Percentiles rank a stretch among this genome's conserved stretches.
phyloP scores from a whole-genome alignment of 2,113 vertebrate genomes.

The Hippocampus mohnikei region DNA sequence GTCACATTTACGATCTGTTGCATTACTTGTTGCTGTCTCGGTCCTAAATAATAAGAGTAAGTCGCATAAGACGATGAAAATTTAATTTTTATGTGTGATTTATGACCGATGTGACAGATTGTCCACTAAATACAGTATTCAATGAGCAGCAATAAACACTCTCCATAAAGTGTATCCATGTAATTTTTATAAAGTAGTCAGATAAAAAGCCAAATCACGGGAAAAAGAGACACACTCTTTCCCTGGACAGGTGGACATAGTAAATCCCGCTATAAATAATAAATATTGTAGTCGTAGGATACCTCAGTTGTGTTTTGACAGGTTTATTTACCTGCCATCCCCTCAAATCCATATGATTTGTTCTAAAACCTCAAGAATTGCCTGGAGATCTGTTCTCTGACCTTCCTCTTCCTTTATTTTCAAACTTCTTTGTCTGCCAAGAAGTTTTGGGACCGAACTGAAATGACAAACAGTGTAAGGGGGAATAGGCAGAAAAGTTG shows the following conservation, averaged over 20 bases:
- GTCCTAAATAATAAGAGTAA: not conserved
- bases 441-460: not conserved
- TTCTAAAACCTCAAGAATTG: not conserved
- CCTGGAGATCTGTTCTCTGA: not conserved
- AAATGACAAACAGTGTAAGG: not conserved
- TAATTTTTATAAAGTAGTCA: too few relatives aligned
- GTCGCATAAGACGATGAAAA: not conserved
- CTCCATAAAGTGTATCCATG: too few relatives aligned
- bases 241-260: conserved; percentile 52
- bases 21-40: not conserved
- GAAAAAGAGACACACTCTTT: conserved; percentile 34
- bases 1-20: not conserved
- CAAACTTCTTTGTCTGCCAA: not conserved
- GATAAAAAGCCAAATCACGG: conserved; percentile 31
- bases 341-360: not conserved
- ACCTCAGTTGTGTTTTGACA: not conserved
- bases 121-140: too few relatives aligned
- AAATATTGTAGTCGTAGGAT: conserved; percentile 13
- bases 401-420: not conserved
- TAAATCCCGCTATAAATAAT: conserved; percentile 32
- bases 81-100: not conserved
- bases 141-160: too few relatives aligned
- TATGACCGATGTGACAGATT: too few relatives aligned
- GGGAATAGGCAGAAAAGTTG: not conserved
- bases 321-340: conserved; percentile 14